Conservation (phyloP, 2,113 vertebrate genomes). For the Panthera tigris region DNA sequence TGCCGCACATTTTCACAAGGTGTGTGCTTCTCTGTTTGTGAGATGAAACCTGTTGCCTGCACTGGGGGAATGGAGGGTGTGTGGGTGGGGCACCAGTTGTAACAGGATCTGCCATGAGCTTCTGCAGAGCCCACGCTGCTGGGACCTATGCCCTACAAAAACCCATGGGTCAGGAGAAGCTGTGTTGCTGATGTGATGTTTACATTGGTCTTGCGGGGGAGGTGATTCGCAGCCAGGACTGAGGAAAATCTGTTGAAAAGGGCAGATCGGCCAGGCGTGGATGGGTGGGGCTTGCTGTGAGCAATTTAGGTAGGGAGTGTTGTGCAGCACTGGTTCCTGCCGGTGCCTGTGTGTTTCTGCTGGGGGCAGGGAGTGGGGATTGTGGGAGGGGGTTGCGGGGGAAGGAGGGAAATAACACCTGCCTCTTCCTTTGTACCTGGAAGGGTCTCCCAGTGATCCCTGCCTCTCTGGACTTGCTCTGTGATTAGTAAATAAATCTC, state of each 20-base stretch:
- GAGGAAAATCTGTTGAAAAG: not conserved
- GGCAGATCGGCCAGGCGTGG: not conserved
- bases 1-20: not conserved
- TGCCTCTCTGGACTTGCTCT: not conserved
- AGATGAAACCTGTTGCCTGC: not conserved
- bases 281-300: not conserved
- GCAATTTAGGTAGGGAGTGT: not conserved
- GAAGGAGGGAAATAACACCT: not conserved
- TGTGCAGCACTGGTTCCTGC: not conserved
- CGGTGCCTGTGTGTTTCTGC: not conserved
- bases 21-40: not conserved
- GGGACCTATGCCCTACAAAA: not conserved
- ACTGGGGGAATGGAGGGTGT: not conserved
- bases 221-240: not conserved
- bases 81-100: not conserved
- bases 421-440: not conserved
- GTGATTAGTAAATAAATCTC: not conserved
- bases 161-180: not conserved
- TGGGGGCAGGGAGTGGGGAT: not conserved
- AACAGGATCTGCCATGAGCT: not conserved
- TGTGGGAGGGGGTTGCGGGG: not conserved
- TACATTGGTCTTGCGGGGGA: not conserved
- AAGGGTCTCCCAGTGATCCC: not conserved
- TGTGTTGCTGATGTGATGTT: not conserved
- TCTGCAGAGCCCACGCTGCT: not conserved